These are phyloP conservation scores for Kradibia gibbosae DNA, from an alignment of 1,140 invertebrate genomes.

Conservation along the genomic window DNA sequence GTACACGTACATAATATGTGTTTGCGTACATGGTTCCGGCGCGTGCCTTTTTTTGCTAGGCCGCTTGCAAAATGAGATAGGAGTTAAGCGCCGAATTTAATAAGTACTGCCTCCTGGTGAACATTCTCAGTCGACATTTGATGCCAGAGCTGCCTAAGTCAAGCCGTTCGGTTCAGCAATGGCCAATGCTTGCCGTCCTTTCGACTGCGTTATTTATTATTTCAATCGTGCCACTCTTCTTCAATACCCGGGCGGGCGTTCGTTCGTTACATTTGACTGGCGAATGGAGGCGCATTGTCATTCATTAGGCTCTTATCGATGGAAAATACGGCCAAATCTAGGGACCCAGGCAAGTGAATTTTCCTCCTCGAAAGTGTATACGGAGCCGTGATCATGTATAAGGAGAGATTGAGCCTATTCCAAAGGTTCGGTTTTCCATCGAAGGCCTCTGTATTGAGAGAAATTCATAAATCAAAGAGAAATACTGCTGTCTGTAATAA, in stretches of 20 bases:
- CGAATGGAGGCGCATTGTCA: not conserved
- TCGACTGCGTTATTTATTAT: too few species aligned
- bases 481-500: not conserved
- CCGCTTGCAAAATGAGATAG: not conserved
- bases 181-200: too few species aligned
- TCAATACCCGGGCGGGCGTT: too few species aligned
- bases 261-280: too few species aligned
- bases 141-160: not conserved
- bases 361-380: not conserved
- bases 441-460: not conserved
- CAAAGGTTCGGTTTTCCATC: not conserved
- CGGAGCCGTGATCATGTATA: not conserved
- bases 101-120: not conserved
- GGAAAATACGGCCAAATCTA: not conserved
- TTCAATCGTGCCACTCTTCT: too few species aligned
- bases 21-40: not conserved
- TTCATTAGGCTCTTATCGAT: not conserved
- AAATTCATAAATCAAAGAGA: not conserved
- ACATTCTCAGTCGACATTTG: not conserved
- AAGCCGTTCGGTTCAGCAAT: too few species aligned
- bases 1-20: too few species aligned
- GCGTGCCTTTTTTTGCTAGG: not conserved
- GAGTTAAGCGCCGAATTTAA: conserved; percentile 1
- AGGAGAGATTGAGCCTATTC: not conserved
- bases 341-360: not conserved